phyloP scores from a whole-genome alignment of 1,140 invertebrate species.

The Microvelia longipes region DNA sequence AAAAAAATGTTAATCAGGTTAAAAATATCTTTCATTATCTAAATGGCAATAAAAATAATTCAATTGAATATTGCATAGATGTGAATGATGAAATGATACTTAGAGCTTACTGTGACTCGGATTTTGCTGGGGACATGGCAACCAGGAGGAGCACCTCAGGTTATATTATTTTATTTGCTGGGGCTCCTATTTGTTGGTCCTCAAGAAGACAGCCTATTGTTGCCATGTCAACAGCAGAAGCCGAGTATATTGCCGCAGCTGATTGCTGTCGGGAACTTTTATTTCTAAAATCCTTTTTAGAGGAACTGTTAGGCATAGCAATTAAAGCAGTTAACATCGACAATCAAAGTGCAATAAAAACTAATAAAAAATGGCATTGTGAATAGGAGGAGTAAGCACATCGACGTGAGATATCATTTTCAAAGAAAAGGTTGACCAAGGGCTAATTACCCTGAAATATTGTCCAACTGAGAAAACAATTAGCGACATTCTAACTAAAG shows the following conservation, averaged over 20 bases:
- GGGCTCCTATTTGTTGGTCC: not conserved
- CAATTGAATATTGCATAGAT: not conserved
- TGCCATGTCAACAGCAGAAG: not conserved
- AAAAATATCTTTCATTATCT: not conserved
- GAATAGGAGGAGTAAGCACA: not conserved
- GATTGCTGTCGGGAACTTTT: not conserved
- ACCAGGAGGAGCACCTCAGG: not conserved
- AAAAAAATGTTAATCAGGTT: not conserved
- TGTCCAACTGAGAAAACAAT: too few species aligned
- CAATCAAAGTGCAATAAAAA: not conserved
- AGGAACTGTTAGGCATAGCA: not conserved
- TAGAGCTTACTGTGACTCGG: not conserved
- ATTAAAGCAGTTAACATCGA: not conserved
- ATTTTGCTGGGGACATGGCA: not conserved
- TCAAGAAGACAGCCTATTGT: not conserved
- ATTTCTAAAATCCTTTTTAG: not conserved
- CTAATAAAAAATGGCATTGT: not conserved
- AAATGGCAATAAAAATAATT: not conserved
- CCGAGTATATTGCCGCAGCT: not conserved
- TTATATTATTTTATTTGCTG: not conserved
- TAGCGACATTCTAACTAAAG: too few species aligned
- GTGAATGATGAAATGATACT: not conserved
- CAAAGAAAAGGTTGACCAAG: too few species aligned
- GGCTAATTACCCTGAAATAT: too few species aligned
- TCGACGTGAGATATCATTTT: too few species aligned